phyloP scores from a whole-genome alignment of 1,140 invertebrate species.

The Eurosta solidaginis region DNA sequence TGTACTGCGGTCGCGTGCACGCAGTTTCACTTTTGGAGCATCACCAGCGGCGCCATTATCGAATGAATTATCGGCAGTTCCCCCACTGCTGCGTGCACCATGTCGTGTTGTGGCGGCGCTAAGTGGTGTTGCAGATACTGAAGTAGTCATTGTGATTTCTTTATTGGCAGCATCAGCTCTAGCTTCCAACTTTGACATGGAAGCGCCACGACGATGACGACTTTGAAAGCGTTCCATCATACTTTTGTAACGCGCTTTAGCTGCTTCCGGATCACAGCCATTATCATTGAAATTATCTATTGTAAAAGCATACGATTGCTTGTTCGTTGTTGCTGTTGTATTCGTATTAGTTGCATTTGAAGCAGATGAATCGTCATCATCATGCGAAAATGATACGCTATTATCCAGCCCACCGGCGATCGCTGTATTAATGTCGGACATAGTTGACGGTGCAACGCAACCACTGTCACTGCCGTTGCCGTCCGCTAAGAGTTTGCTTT shows the following conservation, averaged over 20 bases:
- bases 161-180: conserved; percentile 26
- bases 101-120: neutral
- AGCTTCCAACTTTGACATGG: conserved; percentile 67
- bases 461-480: conserved; percentile 29
- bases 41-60: conserved; percentile 1
- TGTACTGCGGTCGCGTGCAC: conserved; percentile 53
- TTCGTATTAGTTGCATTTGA: conserved; percentile 28
- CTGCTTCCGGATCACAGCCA: conserved; percentile 63
- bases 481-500: conserved; percentile 22
- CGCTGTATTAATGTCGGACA: neutral
- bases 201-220: conserved; percentile 71
- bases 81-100: neutral
- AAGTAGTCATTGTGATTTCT: conserved; percentile 29
- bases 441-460: conserved; percentile 15
- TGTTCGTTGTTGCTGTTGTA: conserved; percentile 39
- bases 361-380: conserved; percentile 34
- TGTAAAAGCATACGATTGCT: conserved; percentile 65
- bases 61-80: conserved; percentile 7
- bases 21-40: conserved; percentile 42
- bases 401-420: neutral
- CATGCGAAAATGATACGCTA: neutral
- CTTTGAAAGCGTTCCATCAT: conserved; percentile 73
- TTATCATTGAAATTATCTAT: conserved; percentile 72
- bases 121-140: conserved; percentile 25
- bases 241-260: conserved; percentile 65